Conservation (phyloP, 1,140 invertebrate species). For the Sesamia nonagrioides region DNA sequence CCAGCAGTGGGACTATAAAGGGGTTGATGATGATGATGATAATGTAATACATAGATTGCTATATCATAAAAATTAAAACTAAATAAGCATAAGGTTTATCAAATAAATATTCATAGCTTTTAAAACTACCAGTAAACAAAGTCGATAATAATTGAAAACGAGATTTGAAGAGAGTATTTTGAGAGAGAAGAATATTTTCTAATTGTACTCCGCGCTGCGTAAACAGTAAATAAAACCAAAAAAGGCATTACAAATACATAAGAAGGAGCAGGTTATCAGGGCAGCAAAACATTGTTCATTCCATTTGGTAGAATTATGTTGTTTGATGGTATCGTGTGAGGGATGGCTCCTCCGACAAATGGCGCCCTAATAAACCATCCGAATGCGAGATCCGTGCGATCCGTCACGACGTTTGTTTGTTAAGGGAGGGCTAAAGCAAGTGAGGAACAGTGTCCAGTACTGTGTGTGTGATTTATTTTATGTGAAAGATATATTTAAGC, state of each 20-base stretch:
- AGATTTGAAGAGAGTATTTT: no score
- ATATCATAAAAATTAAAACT: no score
- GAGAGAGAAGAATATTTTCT: no score
- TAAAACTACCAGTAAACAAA: no score
- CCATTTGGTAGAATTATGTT: constrained; percentile 24
- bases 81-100: no score
- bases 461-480: no score
- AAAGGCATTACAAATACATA: background rate
- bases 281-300: constrained; percentile 6
- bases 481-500: no score
- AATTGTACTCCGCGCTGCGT: background rate
- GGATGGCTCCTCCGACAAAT: constrained; percentile 19
- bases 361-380: constrained; percentile 39
- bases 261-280: background rate
- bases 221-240: background rate
- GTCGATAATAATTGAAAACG: no score
- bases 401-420: constrained; percentile 17
- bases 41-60: no score
- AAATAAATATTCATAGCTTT: no score
- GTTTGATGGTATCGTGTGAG: constrained; percentile 19
- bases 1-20: no score
- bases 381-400: constrained; percentile 29
- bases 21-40: no score
- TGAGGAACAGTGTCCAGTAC: background rate
- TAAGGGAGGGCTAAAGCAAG: background rate